Evolutionary conservation across 37 sponge, comb jelly and placozoan genomes (phyloP).

Genomic region (Spongilla lacustris): DNA sequence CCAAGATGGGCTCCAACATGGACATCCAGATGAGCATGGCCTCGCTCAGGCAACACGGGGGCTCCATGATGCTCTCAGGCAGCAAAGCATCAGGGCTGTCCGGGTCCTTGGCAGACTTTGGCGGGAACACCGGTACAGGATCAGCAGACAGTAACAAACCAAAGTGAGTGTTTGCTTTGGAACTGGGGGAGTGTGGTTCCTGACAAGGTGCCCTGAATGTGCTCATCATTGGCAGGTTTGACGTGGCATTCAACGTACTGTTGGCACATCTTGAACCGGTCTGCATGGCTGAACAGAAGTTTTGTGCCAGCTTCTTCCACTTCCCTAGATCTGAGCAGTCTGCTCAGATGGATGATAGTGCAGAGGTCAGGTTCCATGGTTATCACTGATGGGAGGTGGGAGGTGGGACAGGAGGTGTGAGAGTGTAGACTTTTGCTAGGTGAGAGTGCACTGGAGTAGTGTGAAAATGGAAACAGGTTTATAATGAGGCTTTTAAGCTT

Average conservation of each 20-base stretch:
- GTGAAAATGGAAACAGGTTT: neutral
- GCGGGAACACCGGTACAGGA: neutral
- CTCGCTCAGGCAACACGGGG: neutral
- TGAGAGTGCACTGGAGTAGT: neutral
- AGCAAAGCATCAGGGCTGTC: neutral
- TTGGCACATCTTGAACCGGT: slow-evolving; percentile 77
- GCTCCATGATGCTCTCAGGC: neutral
- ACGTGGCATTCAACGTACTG: slow-evolving; percentile 54
- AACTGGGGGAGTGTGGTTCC: no score
- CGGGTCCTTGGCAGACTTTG: slow-evolving; percentile 11
- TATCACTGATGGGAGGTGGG: neutral
- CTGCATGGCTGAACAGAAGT: slow-evolving; percentile 75
- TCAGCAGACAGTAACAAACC: neutral
- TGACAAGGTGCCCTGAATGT: no score
- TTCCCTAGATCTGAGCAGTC: slow-evolving; percentile 39
- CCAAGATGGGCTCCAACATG: neutral
- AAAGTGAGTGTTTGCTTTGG: slow-evolving; percentile 24
- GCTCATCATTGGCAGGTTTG: no score
- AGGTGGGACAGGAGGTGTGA: neutral
- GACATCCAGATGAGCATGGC: neutral
- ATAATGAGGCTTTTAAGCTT: neutral
- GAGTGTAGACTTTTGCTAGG: neutral
- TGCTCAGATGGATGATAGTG: neutral
- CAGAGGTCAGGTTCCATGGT: neutral
- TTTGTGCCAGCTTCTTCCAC: slow-evolving; percentile 80